phyloP scores from a whole-genome alignment of 2,888 invertebrate genomes.

The Acanthopleura granulata region DNA sequence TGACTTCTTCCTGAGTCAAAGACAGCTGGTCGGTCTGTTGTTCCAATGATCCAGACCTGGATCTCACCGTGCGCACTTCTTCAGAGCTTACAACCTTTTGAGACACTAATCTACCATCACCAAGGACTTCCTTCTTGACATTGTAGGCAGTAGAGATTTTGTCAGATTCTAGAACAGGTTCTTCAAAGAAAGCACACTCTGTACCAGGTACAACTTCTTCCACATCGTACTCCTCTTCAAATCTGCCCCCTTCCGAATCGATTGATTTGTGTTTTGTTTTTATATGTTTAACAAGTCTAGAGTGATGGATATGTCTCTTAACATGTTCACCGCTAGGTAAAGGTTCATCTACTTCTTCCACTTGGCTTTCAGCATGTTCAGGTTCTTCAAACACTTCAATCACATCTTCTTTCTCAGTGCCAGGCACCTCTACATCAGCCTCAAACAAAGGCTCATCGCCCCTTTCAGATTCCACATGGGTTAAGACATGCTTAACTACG shows the following conservation, averaged over 20 bases:
- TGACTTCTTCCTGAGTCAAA: not conserved
- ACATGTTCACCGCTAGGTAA: constrained; percentile 40
- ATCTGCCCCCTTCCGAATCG: not conserved
- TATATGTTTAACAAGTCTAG: constrained; percentile 9
- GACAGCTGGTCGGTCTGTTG: constrained; percentile 11
- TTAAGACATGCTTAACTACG: not conserved
- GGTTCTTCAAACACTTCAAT: constrained; percentile 38
- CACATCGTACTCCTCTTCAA: not conserved
- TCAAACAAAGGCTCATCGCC: constrained; percentile 24
- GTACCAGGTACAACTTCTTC: constrained; percentile 18
- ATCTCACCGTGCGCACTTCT: constrained; percentile 37
- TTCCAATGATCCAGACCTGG: constrained; percentile 46
- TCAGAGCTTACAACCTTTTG: constrained; percentile 41
- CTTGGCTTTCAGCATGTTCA: constrained; percentile 33
- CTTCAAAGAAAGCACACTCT: constrained; percentile 15
- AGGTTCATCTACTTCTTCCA: constrained; percentile 38
- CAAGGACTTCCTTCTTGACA: constrained; percentile 39
- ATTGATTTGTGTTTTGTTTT: constrained; percentile 12
- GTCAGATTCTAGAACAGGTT: constrained; percentile 9
- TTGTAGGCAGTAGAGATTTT: constrained; percentile 34
- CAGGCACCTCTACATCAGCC: constrained; percentile 34
- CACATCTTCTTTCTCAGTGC: constrained; percentile 39
- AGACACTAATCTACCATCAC: constrained; percentile 43
- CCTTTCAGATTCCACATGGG: constrained; percentile 23
- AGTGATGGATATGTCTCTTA: constrained; percentile 32